Conservation (phyloP, 2,797 vertebrate species). For the Trachurus trachurus region DNA sequence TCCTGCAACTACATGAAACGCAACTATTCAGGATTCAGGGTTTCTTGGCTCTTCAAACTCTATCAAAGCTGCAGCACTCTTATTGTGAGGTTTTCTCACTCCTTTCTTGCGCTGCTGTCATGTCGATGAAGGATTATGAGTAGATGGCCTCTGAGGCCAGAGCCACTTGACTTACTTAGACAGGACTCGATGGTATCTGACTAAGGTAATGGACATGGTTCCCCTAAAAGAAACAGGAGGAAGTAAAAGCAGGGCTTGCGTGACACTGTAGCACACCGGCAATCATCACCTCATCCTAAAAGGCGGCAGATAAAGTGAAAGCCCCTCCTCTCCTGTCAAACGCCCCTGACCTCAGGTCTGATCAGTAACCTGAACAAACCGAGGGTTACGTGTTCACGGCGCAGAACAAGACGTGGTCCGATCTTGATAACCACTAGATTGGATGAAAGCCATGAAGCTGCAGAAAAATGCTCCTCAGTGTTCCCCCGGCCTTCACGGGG, state of each 20-base stretch:
- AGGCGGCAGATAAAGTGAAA: constrained; percentile 48
- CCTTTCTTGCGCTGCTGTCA: constrained; percentile 38
- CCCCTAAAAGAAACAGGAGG: constrained; percentile 14
- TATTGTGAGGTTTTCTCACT: constrained; percentile 1
- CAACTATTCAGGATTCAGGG: constrained; percentile 6
- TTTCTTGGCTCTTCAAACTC: constrained; percentile 23
- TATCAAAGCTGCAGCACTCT: constrained; percentile 21
- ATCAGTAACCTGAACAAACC: constrained; percentile 64
- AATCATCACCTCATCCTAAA: constrained; percentile 17
- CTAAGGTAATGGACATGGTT: constrained; percentile 34
- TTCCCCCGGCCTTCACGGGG: constrained; percentile 30
- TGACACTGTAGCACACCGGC: constrained; percentile 14
- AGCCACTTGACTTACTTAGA: constrained; percentile 47
- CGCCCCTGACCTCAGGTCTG: constrained; percentile 49
- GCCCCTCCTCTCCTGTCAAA: constrained; percentile 21
- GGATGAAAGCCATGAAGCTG: constrained; percentile 53
- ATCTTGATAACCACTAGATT: constrained; percentile 62
- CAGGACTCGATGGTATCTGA: constrained; percentile 35
- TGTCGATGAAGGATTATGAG: constrained; percentile 57
- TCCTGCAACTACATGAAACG: constrained; percentile 8
- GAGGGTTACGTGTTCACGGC: constrained; percentile 43
- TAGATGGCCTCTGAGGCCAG: constrained; percentile 50
- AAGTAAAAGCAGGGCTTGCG: constrained; percentile 7
- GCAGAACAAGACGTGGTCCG: constrained; percentile 43
- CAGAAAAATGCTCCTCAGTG: constrained; percentile 37